Percentiles rank a stretch among this genome's conserved stretches.
phyloP scores from a whole-genome alignment of 1,140 invertebrate species.

The Drosophila pruinosa region DNA sequence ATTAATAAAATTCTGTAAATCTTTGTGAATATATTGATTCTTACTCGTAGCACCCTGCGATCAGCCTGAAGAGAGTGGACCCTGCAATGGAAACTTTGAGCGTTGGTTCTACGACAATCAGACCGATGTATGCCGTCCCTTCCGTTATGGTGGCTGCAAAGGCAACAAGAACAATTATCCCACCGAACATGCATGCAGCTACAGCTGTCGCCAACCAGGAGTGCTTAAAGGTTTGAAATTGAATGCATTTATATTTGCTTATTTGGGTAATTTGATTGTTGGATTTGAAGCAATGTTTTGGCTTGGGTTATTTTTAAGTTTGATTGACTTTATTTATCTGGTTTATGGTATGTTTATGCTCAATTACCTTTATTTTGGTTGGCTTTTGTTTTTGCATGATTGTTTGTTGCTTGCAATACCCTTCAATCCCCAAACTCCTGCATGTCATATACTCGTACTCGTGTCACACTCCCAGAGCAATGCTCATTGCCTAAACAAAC shows the following conservation, averaged over 20 bases:
- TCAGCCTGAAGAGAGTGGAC: slow-evolving; percentile 89
- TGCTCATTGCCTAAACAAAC: slow-evolving; percentile 91
- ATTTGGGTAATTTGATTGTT: too few relatives aligned
- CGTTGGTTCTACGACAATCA: slow-evolving; percentile 93
- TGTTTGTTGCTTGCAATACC: slow-evolving; percentile 56
- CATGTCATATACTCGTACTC: slow-evolving; percentile 17
- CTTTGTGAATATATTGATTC: neutral
- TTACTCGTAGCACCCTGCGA: slow-evolving; percentile 89
- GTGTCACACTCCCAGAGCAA: slow-evolving; percentile 85
- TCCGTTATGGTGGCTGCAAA: slow-evolving; percentile 95
- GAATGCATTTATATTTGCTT: slow-evolving; percentile 10
- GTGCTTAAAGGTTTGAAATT: slow-evolving; percentile 87
- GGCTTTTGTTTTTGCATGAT: slow-evolving; percentile 65
- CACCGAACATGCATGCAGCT: slow-evolving; percentile 90
- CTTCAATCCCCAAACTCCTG: slow-evolving; percentile 38
- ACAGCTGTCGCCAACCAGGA: slow-evolving; percentile 89
- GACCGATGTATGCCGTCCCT: slow-evolving; percentile 88
- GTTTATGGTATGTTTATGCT: slow-evolving; percentile 59
- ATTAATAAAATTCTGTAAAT: neutral
- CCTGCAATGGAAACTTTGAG: slow-evolving; percentile 91
- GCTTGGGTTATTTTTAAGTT: slow-evolving; percentile 1
- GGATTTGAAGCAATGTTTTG: neutral
- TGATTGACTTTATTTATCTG: slow-evolving; percentile 32
- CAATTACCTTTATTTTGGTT: slow-evolving; percentile 40
- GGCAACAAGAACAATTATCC: slow-evolving; percentile 95